These are phyloP conservation scores for Phoeniculus purpureus DNA, from an alignment of 2,797 vertebrate species.

Conservation along the genomic window DNA sequence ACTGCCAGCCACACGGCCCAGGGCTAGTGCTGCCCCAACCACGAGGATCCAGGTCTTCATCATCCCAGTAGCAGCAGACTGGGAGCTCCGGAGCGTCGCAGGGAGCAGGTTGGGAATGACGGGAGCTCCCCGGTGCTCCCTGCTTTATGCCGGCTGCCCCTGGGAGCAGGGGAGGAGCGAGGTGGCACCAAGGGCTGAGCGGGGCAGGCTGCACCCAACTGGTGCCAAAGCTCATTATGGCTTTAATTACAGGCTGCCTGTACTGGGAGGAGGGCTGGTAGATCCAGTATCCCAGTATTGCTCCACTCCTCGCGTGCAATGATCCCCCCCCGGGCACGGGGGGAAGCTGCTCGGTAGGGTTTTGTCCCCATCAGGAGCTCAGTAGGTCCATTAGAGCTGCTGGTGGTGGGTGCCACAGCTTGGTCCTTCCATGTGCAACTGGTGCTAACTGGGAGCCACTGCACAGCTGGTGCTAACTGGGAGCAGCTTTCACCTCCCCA, in stretches of 20 bases:
- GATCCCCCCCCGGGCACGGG: background rate
- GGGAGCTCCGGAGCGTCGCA: background rate
- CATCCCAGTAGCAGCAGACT: accelerated
- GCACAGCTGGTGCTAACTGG: background rate
- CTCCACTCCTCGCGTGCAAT: background rate
- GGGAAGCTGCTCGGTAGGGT: accelerated
- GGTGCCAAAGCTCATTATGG: background rate
- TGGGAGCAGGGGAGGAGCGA: background rate
- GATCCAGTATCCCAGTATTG: conserved; percentile 3
- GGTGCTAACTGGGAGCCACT: background rate
- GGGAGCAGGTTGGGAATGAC: background rate
- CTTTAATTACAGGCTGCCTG: conserved; percentile 34
- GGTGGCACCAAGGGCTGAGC: background rate
- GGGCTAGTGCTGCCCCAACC: background rate
- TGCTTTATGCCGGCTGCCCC: background rate
- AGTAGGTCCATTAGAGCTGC: background rate
- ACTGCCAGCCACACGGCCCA: conserved; percentile 10
- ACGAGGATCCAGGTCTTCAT: conserved; percentile 28
- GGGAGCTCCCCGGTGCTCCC: background rate
- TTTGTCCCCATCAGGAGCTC: background rate
- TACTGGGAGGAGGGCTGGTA: conserved; percentile 27
- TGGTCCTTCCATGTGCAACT: too few relatives aligned
- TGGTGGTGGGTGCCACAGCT: too few relatives aligned
- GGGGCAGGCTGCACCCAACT: background rate
- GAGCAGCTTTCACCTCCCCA: background rate